These are phyloP conservation scores for Lepus oiostolus DNA, from an alignment of 2,797 vertebrate genomes.

Conservation along the genomic window DNA sequence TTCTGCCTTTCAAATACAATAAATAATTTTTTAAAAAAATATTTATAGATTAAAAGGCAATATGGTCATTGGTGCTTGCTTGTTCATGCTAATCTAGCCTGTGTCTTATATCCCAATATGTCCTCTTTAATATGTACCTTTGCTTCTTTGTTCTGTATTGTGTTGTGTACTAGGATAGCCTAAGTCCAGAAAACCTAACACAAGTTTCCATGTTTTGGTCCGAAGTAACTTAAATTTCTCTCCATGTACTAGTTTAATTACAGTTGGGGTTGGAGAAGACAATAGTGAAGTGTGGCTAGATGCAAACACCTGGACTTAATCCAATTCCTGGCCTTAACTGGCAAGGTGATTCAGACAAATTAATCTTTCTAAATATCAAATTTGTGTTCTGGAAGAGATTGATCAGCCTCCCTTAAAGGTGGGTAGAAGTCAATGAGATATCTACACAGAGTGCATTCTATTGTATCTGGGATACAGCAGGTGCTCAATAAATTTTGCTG, in stretches of 20 bases:
- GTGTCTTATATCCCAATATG: not conserved
- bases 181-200: conserved; percentile 12
- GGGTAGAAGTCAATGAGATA: not conserved
- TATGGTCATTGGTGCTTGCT: not conserved
- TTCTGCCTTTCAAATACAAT: no score
- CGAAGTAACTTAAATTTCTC: conserved; percentile 1
- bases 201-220: conserved; percentile 23
- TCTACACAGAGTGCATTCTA: not conserved
- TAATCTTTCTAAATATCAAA: not conserved
- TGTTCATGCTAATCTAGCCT: not conserved
- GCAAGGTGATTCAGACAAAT: not conserved
- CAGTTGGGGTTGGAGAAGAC: conserved; percentile 17
- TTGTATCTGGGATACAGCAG: not conserved
- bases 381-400: not conserved
- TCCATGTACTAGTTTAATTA: not conserved
- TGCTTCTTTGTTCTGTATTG: not conserved
- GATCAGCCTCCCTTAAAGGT: not conserved
- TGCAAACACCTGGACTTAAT: not conserved
- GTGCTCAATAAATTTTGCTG: not conserved
- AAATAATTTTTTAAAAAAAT: not conserved
- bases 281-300: not conserved
- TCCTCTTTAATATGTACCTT: not conserved
- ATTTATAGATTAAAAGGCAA: conserved; percentile 34
- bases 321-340: not conserved
- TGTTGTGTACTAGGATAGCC: not conserved